Evolutionary conservation across 2,113 vertebrate genomes (phyloP).

Genomic region (Salvelinus fontinalis): DNA sequence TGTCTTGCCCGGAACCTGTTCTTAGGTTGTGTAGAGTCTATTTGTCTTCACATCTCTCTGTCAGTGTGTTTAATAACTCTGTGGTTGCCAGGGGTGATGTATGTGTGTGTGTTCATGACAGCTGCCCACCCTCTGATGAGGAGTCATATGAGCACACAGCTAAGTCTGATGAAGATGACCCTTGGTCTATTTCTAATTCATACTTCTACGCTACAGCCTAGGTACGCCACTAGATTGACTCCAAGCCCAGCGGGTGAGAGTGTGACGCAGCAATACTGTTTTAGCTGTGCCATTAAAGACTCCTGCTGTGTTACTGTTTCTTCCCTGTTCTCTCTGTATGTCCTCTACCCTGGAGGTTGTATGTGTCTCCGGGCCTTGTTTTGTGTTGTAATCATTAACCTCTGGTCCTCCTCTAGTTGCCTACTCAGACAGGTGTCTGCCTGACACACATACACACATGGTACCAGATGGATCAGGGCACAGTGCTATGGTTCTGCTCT

Average conservation of each 20-base stretch:
- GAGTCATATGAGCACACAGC: no score
- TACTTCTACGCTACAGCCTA: no score
- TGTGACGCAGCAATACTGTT: background rate
- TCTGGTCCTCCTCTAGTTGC: background rate
- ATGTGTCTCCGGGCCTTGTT: background rate
- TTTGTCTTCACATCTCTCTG: no score
- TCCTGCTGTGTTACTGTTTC: background rate
- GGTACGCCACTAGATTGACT: no score
- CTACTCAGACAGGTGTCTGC: background rate
- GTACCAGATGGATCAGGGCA: background rate
- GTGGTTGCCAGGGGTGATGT: background rate
- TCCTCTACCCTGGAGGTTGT: background rate
- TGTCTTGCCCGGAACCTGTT: no score
- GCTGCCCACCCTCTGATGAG: no score
- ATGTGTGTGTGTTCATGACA: background rate
- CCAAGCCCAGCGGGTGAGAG: background rate
- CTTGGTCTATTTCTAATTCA: no score
- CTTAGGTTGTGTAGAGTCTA: no score
- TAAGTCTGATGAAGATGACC: no score
- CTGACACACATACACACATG: background rate
- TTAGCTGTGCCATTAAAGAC: background rate
- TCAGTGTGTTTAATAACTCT: no score
- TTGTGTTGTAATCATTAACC: slow-evolving; percentile 1
- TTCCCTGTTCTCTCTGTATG: background rate
- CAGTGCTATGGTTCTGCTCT: no score